Evolutionary conservation across 2,888 invertebrate genomes (phyloP), one percentile per base, ranked within the genome.

Genomic region (Isoperla grammatica): DNA sequence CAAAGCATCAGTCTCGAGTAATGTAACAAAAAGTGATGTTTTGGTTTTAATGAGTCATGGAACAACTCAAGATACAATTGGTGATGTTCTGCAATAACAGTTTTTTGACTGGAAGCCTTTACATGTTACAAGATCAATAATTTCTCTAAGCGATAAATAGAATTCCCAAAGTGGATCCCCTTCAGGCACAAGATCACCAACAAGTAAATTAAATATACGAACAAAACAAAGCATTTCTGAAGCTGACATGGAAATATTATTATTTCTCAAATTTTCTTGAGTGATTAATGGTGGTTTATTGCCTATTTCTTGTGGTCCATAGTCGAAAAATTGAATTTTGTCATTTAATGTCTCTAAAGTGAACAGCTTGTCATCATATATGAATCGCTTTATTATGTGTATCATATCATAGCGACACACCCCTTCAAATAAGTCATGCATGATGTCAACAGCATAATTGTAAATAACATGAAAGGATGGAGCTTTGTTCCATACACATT

Each of bases 351-450:
- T 15, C 11, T 45, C 66, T 65, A 54, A 62, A 68, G 11, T 37
- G 29, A 61, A 67, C 66, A 40, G 63, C 59, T 48, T 59, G 54
- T 55, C 66, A 65, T 29, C 65, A 57, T 19, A 59, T 62, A 45
- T 65, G 65, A 19, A 68, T 23, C n/a, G 50, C 53, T 15, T 66
- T 59, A 6, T 64, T 17, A 29, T 59, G 46, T 59, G 66, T 57
- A 8, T 62, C 49, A 55, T 64, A 60, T 68, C 66, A 56, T 66
- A 67, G 11, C 46, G 48, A 49, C 66, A 66, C 8, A 67, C 57
- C 0, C 68, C 67, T 37, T 67, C 66, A 42, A 63, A 66, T 17
- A 67, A 1, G 56, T 68, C 68, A 56, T 69, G 69, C 67, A 68
- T 69, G 6, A 66, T 29, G 54, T 69, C 66, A 12, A 66, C 63